A percentile compares a stretch with the other conserved stretches of the same genome.
These are phyloP conservation scores for Sebastes schlegelii DNA, from an alignment of 2,113 vertebrate species.

Conservation along the genomic window DNA sequence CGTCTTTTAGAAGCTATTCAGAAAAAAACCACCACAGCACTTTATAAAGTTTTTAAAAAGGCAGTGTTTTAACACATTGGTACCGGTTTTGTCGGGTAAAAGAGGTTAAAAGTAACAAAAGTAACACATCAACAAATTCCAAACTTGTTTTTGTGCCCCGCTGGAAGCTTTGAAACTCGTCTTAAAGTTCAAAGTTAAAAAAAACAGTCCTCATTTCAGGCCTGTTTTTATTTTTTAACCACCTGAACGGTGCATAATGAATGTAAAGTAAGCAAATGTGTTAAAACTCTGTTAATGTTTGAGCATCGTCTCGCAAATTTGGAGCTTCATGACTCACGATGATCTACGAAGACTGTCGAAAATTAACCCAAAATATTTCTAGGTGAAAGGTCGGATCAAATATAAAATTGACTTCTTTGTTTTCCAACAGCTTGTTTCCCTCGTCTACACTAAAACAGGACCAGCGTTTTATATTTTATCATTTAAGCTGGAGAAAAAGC, in stretches of 20 bases:
- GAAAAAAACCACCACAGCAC: no score
- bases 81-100: no score
- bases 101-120: no score
- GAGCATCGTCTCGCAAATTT: neutral
- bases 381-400: constrained; percentile 1
- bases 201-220: no score
- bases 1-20: no score
- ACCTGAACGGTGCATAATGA: neutral
- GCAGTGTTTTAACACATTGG: no score
- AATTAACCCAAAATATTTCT: constrained; percentile 25
- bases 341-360: constrained; percentile 12
- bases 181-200: neutral
- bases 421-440: neutral
- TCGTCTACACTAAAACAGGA: neutral
- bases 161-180: neutral
- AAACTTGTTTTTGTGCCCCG: neutral
- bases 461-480: neutral
- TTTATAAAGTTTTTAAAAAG: no score
- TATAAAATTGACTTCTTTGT: neutral
- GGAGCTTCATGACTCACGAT: neutral
- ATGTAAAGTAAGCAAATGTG: neutral
- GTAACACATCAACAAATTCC: no score
- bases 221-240: no score
- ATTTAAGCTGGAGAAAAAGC: neutral
- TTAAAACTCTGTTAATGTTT: constrained; percentile 48